These are phyloP conservation scores for Apostichopus parvimensis DNA, from an alignment of 35 echinoderm and acorn worm species.

Conservation along the genomic window DNA sequence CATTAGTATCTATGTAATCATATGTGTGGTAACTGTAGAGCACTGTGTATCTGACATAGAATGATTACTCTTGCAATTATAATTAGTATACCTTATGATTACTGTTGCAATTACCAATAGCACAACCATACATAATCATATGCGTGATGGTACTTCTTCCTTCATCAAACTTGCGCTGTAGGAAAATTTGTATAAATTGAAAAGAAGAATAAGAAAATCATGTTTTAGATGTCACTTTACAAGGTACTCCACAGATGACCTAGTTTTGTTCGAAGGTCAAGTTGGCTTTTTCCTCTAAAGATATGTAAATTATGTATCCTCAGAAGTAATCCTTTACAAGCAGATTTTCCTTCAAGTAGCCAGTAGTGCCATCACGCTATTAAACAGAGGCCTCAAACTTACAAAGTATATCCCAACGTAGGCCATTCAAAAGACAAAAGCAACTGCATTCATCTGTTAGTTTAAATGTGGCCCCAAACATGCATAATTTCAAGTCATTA, in stretches of 20 bases:
- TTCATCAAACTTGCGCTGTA: too few species aligned
- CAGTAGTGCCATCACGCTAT: not conserved
- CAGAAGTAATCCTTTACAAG: slow-evolving; percentile 18
- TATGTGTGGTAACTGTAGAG: too few species aligned
- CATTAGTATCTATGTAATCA: too few species aligned
- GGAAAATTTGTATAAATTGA: too few species aligned
- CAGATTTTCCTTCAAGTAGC: not conserved
- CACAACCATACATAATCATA: too few species aligned
- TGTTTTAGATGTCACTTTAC: not conserved
- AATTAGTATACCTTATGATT: too few species aligned
- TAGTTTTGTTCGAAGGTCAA: slow-evolving; percentile 5
- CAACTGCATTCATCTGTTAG: slow-evolving; percentile 1
- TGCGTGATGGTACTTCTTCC: too few species aligned
- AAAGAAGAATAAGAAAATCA: too few species aligned
- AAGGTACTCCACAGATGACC: slow-evolving; percentile 7
- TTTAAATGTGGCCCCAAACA: slow-evolving; percentile 33
- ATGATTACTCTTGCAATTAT: too few species aligned
- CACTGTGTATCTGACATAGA: too few species aligned
- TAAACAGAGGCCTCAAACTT: slow-evolving; percentile 17
- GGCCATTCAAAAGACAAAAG: not conserved
- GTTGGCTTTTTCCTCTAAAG: not conserved
- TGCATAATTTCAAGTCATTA: slow-evolving; percentile 46
- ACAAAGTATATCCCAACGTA: not conserved
- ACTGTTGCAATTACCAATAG: too few species aligned
- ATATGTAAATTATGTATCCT: slow-evolving; percentile 3